Percentiles rank a stretch among this genome's conserved stretches.
phyloP scores from a whole-genome alignment of 2,797 vertebrate genomes.

The Emydoidea blandingii region DNA sequence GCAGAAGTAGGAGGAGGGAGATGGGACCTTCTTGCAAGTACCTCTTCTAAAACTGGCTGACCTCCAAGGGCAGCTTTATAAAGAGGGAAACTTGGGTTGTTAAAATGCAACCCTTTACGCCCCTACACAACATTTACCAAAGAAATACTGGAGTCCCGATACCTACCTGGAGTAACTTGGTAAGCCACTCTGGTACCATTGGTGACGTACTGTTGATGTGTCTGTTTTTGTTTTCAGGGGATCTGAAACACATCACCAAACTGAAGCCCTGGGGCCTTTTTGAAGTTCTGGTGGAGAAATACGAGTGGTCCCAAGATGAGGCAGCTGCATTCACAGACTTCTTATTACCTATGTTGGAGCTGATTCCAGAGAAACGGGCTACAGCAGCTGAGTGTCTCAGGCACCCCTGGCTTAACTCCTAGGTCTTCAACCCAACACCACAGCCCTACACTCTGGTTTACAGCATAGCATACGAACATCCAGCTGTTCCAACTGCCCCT shows the following conservation, averaged over 20 bases:
- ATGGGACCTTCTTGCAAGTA: neutral
- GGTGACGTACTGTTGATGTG: constrained; percentile 3
- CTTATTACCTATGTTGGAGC: constrained; percentile 97
- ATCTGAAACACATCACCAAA: constrained; percentile 97
- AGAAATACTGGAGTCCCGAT: neutral
- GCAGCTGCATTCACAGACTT: constrained; percentile 94
- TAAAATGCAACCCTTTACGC: neutral
- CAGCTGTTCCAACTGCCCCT: constrained; percentile 53
- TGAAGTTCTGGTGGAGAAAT: constrained; percentile 96
- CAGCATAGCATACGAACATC: constrained; percentile 68
- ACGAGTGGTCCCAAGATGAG: constrained; percentile 95
- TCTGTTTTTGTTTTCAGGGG: constrained; percentile 83
- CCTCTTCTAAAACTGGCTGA: neutral
- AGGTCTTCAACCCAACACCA: constrained; percentile 62
- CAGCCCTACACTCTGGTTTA: constrained; percentile 69
- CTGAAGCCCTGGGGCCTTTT: constrained; percentile 97
- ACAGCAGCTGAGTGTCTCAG: constrained; percentile 94
- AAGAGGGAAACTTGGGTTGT: neutral
- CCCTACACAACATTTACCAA: neutral
- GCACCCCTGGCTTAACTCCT: constrained; percentile 93
- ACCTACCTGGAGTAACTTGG: neutral
- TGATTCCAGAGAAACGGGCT: constrained; percentile 94
- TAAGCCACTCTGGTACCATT: neutral
- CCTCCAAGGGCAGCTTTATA: neutral
- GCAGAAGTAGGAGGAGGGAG: neutral